Base-by-base conservation (phyloP, 1,140 invertebrate species). In the Euborellia annulipes region DNA sequence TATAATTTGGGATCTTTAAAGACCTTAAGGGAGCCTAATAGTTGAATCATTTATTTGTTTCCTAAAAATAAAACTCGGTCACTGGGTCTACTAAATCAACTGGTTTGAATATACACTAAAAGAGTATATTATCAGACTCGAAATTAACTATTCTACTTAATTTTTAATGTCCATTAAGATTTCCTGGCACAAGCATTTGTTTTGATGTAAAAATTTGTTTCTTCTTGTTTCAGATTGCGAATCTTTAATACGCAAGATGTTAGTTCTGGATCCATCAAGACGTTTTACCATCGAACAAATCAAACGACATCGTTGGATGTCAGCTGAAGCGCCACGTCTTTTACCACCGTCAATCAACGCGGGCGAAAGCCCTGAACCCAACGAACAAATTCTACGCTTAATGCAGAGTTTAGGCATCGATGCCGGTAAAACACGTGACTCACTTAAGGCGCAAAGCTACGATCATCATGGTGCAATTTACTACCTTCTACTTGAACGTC, bases 381-480 rank as follows among this genome's bases (percentile, higher is more conserved):
- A 90, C 59, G 90, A 95, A 60, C 89, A 95, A 65, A 88, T 95
- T 49, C 67, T 96, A 2, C 65, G 85, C 46, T 74, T 94, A 16
- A 96, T 96, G 90, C 85, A 91, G 52, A 89, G 85, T 58, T 72
- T 94, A 50, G 89, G 89, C 27, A 92, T 96, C 50, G 87, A 91
- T 60, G 78, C 87, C 41, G 71, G 76, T 41, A 86, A 87, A 66
- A 93, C 89, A 20, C 71, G 78, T 63, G 81, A 87, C 85, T 86
- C 85, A 46, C 68, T 91, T 50, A 67, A 77, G 50, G 79, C 78
- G 55, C 85, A 88, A 57, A 85, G 83, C 51, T 96, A 94, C 61
- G 90, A 96, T 62, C 90, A 95, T 65, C 86, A 93, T 60, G 86
- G 88, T 41, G 91, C 90, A 38, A 95, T 96, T 53, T 96, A 96